Base-by-base conservation (phyloP, 2,797 vertebrate genomes). In the Tenualosa thibaudeaui region DNA sequence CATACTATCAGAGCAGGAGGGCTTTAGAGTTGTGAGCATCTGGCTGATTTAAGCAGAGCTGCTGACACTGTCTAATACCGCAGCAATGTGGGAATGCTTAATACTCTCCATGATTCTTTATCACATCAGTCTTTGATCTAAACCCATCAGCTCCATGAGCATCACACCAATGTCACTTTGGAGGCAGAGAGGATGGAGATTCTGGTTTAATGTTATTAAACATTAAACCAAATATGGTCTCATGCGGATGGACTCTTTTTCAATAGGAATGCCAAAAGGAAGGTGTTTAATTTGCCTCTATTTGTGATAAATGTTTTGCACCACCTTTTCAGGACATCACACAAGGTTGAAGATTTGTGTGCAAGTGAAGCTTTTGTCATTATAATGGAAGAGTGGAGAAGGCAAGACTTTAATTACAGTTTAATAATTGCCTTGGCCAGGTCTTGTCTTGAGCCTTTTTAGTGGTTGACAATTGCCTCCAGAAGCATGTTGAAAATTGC, bases 401-500 rank as follows among this genome's bases (percentile, higher is more conserved):
- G 87, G 82, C 58, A 82, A 71, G 89, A 89, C 91, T 90, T 85
- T 86, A 88, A 93, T 89, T 88, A 84, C 89, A 87, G 81, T 82
- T 54, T 88, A 84, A 90, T 92, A 91, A 90, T 92, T 90, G 89
- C 86, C 88, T 86, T 89, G 71, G 15, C n/a, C 40, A 46, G 40
- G 71, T 43, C 13, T 71, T 75, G 62, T 68, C 62, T 68, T 68
- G 9, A 13, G 37, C 68, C 68, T 71, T 37, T 89, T 82, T 82
- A 84, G 84, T 85, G 83, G 81, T 84, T 90, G 87, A 87, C 51
- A 71, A 71, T 71, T 71, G 31, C 54, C 54, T 56, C 49, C 50
- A 46, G 13, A 81, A 58, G 81, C 22, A 24, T 17, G 19, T 4
- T 78, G 71, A 40, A 78, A 46, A 13, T 5, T 37, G 37, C 40